A percentile compares a stretch with the other conserved stretches of the same genome.
Evolutionary conservation across 2,888 invertebrate species (phyloP).

Genomic region (Nudaria mundana): DNA sequence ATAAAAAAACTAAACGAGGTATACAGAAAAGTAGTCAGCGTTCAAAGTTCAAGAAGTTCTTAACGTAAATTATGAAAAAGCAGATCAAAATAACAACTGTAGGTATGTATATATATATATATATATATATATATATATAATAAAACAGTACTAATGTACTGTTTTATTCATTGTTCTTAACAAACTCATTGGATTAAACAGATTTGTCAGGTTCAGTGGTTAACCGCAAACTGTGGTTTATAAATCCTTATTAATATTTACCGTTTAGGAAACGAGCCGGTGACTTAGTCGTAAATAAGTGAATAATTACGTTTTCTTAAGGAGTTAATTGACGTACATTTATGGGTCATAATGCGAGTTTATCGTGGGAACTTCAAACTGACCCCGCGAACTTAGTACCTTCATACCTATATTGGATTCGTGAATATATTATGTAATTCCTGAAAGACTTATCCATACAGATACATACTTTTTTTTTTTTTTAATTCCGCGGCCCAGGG

Average conservation of each 20-base stretch:
- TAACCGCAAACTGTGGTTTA: conserved; percentile 17
- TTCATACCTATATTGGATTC: conserved; percentile 14
- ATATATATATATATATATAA: too few relatives aligned
- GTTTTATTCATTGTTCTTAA: too few relatives aligned
- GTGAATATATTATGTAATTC: too few relatives aligned
- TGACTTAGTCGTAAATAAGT: neutral
- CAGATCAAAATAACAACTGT: too few relatives aligned
- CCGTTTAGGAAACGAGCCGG: neutral
- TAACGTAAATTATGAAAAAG: neutral
- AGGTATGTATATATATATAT: too few relatives aligned
- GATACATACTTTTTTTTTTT: too few relatives aligned
- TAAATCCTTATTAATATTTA: neutral
- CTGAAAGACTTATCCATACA: too few relatives aligned
- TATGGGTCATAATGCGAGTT: neutral
- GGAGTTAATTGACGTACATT: neutral
- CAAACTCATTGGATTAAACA: too few relatives aligned
- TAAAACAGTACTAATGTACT: too few relatives aligned
- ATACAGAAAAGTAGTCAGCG: neutral
- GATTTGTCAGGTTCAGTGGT: conserved; percentile 4
- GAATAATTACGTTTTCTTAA: neutral
- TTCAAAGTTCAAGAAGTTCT: neutral
- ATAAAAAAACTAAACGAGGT: neutral
- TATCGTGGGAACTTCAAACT: conserved; percentile 27
- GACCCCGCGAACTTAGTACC: too few relatives aligned
- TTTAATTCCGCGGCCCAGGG: too few relatives aligned